phyloP scores from a whole-genome alignment of 2,888 invertebrate species.

The Rapana venosa region DNA sequence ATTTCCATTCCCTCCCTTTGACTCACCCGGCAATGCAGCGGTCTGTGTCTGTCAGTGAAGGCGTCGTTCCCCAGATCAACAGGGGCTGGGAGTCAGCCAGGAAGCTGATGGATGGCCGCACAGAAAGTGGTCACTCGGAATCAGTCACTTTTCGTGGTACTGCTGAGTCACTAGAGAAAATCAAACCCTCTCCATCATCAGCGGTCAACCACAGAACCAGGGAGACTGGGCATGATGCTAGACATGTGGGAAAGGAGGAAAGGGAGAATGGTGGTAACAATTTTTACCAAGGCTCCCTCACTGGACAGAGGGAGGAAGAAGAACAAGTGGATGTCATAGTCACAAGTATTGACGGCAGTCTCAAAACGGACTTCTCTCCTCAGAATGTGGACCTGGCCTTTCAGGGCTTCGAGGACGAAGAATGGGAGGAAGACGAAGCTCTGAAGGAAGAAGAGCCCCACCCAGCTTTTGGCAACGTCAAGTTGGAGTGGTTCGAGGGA shows the following conservation, averaged over 20 bases:
- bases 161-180: slow-evolving; percentile 18
- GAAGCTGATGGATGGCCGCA: not conserved
- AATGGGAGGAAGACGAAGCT: not conserved
- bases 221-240: not conserved
- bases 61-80: not conserved
- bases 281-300: slow-evolving; percentile 33
- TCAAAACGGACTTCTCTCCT: not conserved
- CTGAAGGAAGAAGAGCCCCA: not conserved
- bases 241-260: not conserved
- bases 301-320: not conserved
- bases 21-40: not conserved
- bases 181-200: slow-evolving; percentile 3
- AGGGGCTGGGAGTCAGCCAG: not conserved
- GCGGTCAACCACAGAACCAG: not conserved
- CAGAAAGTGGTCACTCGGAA: not conserved
- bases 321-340: slow-evolving; percentile 19
- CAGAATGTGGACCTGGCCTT: not conserved
- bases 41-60: not conserved
- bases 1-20: not conserved
- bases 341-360: not conserved
- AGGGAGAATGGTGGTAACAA: not conserved
- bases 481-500: not conserved
- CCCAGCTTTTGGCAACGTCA: not conserved
- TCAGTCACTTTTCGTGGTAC: slow-evolving; percentile 8
- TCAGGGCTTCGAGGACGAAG: slow-evolving; percentile 19